Conservation (phyloP, 2,797 vertebrate genomes). For the Gambusia yucatana region DNA sequence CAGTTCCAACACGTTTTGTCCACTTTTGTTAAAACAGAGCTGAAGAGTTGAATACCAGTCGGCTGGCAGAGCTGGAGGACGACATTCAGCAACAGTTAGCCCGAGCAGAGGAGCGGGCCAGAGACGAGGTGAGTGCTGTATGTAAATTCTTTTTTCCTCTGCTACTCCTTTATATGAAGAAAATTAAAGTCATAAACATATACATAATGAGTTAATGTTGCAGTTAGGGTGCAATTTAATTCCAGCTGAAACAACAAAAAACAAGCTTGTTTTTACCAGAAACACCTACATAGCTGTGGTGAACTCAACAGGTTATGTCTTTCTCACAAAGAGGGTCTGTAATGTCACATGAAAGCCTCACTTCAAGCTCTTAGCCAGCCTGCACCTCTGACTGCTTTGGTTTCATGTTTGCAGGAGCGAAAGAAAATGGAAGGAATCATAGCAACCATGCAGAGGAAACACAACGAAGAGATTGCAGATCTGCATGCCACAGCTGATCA, state of each 20-base stretch:
- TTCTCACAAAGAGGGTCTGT: conserved; percentile 74
- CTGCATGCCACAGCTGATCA: conserved; percentile 73
- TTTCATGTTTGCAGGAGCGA: conserved; percentile 72
- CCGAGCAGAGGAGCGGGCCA: conserved; percentile 70
- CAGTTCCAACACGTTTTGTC: not conserved
- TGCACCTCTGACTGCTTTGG: conserved; percentile 50
- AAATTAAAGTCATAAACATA: not conserved
- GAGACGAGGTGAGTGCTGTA: conserved; percentile 73
- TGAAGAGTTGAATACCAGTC: conserved; percentile 77
- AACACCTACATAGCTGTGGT: conserved; percentile 53
- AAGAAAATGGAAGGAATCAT: conserved; percentile 74
- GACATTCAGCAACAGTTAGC: conserved; percentile 78
- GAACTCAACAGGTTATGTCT: conserved; percentile 35
- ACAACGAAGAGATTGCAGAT: conserved; percentile 74
- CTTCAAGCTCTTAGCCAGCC: conserved; percentile 36
- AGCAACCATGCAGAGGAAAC: conserved; percentile 71
- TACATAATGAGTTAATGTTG: not conserved
- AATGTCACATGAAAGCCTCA: conserved; percentile 62
- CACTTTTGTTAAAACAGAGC: conserved; percentile 66
- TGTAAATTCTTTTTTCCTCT: not conserved
- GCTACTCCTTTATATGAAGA: not conserved
- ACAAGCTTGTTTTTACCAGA: conserved; percentile 19
- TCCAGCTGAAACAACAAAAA: not conserved
- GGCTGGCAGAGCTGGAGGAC: conserved; percentile 81
- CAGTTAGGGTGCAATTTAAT: not conserved